A percentile compares a stretch with the other conserved stretches of the same genome.
Conservation (phyloP, 2,113 vertebrate species). For the Calyptommatus sinebrachiatus region DNA sequence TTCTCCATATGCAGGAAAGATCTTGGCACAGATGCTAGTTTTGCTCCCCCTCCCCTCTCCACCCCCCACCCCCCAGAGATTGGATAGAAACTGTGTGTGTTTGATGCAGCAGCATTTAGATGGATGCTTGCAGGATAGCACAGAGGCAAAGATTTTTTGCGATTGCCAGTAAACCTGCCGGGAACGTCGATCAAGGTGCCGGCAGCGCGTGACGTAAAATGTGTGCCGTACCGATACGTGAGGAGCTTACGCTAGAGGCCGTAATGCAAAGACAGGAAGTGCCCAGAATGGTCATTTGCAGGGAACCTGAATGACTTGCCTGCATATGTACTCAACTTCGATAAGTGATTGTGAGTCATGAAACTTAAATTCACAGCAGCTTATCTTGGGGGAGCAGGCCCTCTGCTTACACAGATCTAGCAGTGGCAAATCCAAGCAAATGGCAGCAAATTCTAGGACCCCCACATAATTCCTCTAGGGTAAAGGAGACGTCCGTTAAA, state of each 20-base stretch:
- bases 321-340: too few relatives aligned
- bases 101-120: not conserved
- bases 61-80: not conserved
- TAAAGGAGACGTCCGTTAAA: too few relatives aligned
- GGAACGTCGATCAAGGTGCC: not conserved
- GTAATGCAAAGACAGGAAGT: not conserved
- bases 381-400: too few relatives aligned
- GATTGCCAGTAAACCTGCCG: not conserved
- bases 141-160: not conserved
- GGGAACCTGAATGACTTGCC: too few relatives aligned
- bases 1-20: not conserved
- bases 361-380: too few relatives aligned
- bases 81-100: not conserved
- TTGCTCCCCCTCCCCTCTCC: too few relatives aligned
- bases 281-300: not conserved
- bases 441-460: too few relatives aligned
- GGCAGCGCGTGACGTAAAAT: not conserved
- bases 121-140: not conserved
- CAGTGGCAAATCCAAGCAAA: too few relatives aligned
- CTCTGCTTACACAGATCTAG: too few relatives aligned
- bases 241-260: accelerated
- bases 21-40: not conserved
- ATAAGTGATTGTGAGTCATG: too few relatives aligned
- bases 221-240: too few relatives aligned
- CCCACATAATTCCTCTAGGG: too few relatives aligned